These are phyloP conservation scores for Cydia strobilella DNA, from an alignment of 1,140 invertebrate species.

Conservation along the genomic window DNA sequence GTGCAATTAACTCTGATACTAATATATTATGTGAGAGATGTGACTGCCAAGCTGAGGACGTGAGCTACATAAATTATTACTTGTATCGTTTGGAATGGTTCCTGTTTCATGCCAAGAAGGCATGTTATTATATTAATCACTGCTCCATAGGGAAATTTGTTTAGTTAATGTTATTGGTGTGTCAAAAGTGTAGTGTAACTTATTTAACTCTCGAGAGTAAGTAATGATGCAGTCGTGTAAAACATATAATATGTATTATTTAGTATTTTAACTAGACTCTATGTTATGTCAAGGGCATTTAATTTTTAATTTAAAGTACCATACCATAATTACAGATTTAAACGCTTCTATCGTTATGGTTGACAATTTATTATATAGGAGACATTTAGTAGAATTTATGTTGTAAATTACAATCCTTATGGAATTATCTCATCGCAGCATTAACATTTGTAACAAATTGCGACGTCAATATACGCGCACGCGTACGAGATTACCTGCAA, in stretches of 20 bases:
- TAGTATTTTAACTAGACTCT: too few species aligned
- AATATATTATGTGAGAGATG: constrained; percentile 30
- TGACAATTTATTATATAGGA: too few species aligned
- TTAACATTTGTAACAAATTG: too few species aligned
- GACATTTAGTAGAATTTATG: too few species aligned
- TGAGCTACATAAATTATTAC: constrained; percentile 21
- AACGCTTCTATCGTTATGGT: too few species aligned
- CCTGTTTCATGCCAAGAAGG: not conserved
- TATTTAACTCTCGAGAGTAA: not conserved
- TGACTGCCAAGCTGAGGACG: constrained; percentile 17
- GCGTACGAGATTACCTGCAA: not conserved
- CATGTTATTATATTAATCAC: constrained; percentile 3
- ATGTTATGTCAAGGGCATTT: too few species aligned
- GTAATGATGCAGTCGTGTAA: not conserved
- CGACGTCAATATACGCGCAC: too few species aligned
- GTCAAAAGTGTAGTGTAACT: not conserved
- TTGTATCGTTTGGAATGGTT: not conserved
- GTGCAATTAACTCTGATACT: constrained; percentile 18
- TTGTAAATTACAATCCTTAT: too few species aligned
- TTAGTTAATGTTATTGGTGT: not conserved
- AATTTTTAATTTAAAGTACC: too few species aligned
- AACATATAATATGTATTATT: too few species aligned
- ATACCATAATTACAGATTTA: too few species aligned
- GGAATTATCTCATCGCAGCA: too few species aligned
- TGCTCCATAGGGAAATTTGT: not conserved